Evolutionary conservation across 2,888 invertebrate species (phyloP), one percentile per base, ranked within the genome.

Genomic region (Fissipunctia ypsillon): DNA sequence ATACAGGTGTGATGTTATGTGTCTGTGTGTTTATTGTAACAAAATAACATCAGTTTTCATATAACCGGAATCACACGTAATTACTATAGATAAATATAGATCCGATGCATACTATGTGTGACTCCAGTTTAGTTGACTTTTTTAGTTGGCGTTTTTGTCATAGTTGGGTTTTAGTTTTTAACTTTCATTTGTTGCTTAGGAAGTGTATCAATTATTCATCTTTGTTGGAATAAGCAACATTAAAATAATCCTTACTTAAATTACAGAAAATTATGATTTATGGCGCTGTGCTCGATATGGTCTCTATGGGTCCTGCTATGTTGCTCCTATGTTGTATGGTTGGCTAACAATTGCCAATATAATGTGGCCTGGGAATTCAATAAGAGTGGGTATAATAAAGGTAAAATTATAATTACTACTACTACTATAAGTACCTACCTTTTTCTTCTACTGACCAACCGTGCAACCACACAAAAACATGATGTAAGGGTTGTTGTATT

Each of bases 281-380:
- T 96, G 94, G 93, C 97, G 98, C 90, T 97, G 97, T 82, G 93
- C 97, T 52, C 96, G 98, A 78, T 98, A 97, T 94, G 97, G 98
- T 88, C 88, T 98, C 66, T 98, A 98, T 92, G 98, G 98, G n/a
- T 97, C 98, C 14, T 97, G 98, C 64, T 98, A 98, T 92, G 98
- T 98, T 31, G 98, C 98, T 1, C 98, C 98, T 22, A 98, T 98
- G 9, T 93, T 98, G 0, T 98, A 98, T 89, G 97, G 97, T 72
- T 98, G 98, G 98, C 95, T 99, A 63, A 97, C 97, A 90, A 92
- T 98, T 67, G 97, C 98, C n/a, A 97, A 97, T 85, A 96, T 96
- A 68, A 95, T 98, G 92, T 98, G 98, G 97, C 98, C 98, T 35
- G 97, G 97, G 65, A 97, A 96, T 78, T 97, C 97, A 74, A 89